Percentiles rank a stretch among this genome's conserved stretches.
Conservation (phyloP, 2,797 vertebrate genomes). For the Tadarida brasiliensis region DNA sequence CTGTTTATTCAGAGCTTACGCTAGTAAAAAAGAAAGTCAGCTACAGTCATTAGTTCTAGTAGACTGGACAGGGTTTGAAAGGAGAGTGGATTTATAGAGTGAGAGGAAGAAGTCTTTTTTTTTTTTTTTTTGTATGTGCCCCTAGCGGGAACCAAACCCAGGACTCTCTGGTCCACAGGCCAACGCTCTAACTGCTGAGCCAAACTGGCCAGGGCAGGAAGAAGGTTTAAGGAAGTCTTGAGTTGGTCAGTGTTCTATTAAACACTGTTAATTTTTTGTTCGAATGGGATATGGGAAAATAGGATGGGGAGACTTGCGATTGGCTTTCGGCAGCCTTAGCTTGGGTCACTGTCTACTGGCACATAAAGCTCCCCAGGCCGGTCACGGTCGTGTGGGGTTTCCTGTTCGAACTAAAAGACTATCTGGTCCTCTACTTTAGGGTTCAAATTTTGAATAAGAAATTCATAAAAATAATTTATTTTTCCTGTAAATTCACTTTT, state of each 20-base stretch:
- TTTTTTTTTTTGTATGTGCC: too few relatives aligned
- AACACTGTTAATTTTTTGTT: not conserved
- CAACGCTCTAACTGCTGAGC: too few relatives aligned
- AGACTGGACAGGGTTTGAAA: not conserved
- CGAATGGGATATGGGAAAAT: not conserved
- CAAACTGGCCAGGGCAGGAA: too few relatives aligned
- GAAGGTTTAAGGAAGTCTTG: not conserved
- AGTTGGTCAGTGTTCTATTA: not conserved
- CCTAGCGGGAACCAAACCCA: too few relatives aligned
- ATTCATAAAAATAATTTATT: conserved; percentile 32
- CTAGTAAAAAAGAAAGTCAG: not conserved
- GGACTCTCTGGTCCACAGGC: too few relatives aligned
- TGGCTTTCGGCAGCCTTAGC: not conserved
- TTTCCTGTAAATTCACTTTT: conserved; percentile 27
- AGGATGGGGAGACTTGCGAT: not conserved
- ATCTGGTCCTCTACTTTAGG: not conserved
- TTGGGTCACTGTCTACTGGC: not conserved
- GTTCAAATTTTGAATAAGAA: not conserved
- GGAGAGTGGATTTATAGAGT: not conserved
- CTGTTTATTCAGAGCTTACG: not conserved
- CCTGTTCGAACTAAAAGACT: not conserved
- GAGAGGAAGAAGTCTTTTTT: not conserved
- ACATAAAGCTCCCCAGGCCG: not conserved
- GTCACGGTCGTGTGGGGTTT: not conserved
- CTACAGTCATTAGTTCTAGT: not conserved